Percentiles rank a stretch among this genome's conserved stretches.
phyloP scores from a whole-genome alignment of 2,113 vertebrate species.

The human (Homo sapiens) region DNA sequence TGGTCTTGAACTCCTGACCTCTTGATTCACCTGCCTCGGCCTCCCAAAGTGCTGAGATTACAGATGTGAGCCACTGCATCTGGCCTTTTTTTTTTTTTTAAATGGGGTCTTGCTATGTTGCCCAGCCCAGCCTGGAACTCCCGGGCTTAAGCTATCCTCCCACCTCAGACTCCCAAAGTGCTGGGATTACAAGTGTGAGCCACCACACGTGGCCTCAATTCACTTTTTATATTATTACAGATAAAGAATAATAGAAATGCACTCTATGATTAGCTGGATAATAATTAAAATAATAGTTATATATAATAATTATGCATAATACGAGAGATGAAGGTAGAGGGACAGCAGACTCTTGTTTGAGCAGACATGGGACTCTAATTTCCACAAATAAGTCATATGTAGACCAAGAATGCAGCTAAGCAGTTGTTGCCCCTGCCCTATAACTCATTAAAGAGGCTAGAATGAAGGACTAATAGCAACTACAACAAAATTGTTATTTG shows the following conservation, averaged over 20 bases:
- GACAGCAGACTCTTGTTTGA: neutral
- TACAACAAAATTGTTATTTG: neutral
- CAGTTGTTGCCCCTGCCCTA: neutral
- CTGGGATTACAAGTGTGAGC: too few species aligned
- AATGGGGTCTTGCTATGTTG: too few species aligned
- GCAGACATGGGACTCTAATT: neutral
- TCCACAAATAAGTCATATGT: constrained; percentile 20
- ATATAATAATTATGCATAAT: neutral
- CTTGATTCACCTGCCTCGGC: too few species aligned
- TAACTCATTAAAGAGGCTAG: neutral
- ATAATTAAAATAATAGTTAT: too few species aligned
- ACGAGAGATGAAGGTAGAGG: neutral
- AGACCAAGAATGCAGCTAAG: neutral
- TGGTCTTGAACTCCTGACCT: too few species aligned
- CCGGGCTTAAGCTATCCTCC: too few species aligned
- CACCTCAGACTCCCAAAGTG: too few species aligned
- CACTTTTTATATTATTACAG: neutral
- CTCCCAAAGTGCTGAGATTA: too few species aligned
- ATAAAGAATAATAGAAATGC: constrained; percentile 2
- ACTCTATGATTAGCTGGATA: neutral
- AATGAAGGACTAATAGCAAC: neutral
- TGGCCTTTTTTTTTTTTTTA: too few species aligned
- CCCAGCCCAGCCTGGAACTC: too few species aligned
- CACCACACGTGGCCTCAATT: too few species aligned
- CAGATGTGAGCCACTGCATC: too few species aligned